These are phyloP conservation scores for Epiperipatus broadwayi DNA, from an alignment of 2,888 invertebrate genomes.

Conservation along the genomic window DNA sequence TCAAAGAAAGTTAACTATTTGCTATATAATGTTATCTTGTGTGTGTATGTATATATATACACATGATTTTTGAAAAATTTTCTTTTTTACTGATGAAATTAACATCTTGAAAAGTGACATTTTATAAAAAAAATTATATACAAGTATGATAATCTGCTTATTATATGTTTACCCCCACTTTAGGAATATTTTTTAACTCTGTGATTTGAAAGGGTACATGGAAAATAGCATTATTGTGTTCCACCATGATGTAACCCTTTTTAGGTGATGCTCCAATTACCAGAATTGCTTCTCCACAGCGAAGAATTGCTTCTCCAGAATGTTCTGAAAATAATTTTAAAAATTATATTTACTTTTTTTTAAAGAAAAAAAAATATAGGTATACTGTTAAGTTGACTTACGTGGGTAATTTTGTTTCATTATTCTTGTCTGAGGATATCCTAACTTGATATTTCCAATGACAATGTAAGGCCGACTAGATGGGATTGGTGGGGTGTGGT, in stretches of 20 bases:
- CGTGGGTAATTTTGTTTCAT: constrained; percentile 75
- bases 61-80: no score
- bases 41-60: no score
- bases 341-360: constrained; percentile 1
- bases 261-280: constrained; percentile 69
- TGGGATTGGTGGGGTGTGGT: constrained; percentile 76
- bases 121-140: no score
- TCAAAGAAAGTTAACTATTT: no score
- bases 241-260: constrained; percentile 68
- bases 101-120: no score
- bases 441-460: constrained; percentile 66
- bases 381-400: constrained; percentile 23
- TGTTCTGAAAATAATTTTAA: constrained; percentile 6
- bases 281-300: constrained; percentile 65
- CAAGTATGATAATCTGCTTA: no score
- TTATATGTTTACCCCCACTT: no score
- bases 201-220: constrained; percentile 66
- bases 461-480: constrained; percentile 76
- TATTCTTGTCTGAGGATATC: constrained; percentile 74
- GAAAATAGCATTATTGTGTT: constrained; percentile 49
- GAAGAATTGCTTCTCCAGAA: no score
- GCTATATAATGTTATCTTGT: no score
- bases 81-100: no score
- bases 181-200: constrained; percentile 46
- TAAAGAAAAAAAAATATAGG: constrained; percentile 4